phyloP scores from a whole-genome alignment of 2,888 invertebrate species.

The Gortyna flavago region DNA sequence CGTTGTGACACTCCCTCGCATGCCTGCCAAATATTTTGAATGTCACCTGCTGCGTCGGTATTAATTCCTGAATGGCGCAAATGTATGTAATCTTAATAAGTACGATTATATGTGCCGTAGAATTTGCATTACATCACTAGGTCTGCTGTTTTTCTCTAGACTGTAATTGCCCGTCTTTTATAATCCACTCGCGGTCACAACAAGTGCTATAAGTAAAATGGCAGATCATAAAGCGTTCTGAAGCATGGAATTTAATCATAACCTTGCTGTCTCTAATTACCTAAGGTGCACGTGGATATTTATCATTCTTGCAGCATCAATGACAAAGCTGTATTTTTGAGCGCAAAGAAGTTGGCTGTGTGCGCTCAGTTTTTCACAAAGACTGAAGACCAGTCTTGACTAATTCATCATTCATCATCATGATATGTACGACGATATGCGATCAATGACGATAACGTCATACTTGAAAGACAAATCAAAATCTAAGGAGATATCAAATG shows the following conservation, averaged over 20 bases:
- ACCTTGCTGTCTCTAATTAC: neutral
- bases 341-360: neutral
- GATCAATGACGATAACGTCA: no score
- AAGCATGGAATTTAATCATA: neutral
- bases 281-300: neutral
- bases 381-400: neutral
- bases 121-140: conserved; percentile 32
- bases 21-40: conserved; percentile 66
- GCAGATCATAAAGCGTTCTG: neutral
- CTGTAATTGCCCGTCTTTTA: conserved; percentile 8
- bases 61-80: conserved; percentile 35
- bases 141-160: conserved; percentile 14
- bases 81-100: conserved; percentile 25
- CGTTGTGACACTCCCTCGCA: conserved; percentile 72
- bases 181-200: conserved; percentile 1
- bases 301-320: neutral
- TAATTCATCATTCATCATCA: neutral
- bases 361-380: neutral
- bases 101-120: conserved; percentile 12
- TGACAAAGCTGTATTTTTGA: neutral
- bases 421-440: no score
- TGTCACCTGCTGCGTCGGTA: conserved; percentile 52
- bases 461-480: neutral
- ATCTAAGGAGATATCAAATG: neutral
- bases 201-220: neutral